Conservation (phyloP, 1,140 invertebrate species). For the Drosophila willistoni region DNA sequence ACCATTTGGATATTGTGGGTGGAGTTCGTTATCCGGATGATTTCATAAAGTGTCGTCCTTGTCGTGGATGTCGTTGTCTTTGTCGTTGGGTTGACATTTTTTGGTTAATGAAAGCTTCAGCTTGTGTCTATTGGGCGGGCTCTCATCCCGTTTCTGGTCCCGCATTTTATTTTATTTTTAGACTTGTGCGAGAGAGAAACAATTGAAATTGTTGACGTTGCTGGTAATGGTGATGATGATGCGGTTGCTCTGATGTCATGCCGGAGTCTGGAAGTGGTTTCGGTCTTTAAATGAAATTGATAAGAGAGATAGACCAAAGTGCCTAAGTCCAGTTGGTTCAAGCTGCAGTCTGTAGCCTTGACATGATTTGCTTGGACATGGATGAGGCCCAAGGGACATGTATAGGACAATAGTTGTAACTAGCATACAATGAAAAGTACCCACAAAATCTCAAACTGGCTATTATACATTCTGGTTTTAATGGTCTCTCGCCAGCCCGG, state of each 20-base stretch:
- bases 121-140: background rate
- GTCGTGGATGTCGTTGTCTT: no score
- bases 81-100: constrained; percentile 30
- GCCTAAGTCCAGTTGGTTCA: background rate
- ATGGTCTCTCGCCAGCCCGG: constrained; percentile 2
- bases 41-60: constrained; percentile 36
- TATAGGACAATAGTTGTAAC: constrained; percentile 5
- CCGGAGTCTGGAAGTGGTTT: constrained; percentile 4
- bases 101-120: constrained; percentile 64
- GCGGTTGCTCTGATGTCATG: constrained; percentile 10
- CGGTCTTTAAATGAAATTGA: constrained; percentile 18
- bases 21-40: constrained; percentile 21
- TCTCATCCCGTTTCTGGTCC: background rate
- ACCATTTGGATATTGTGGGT: background rate
- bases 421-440: background rate
- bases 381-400: constrained; percentile 6
- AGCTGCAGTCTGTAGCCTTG: constrained; percentile 62
- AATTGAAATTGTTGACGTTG: constrained; percentile 8
- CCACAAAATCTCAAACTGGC: background rate
- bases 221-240: background rate
- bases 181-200: constrained; percentile 17
- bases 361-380: constrained; percentile 66
- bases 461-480: background rate
- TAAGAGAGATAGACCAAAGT: background rate
- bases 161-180: constrained; percentile 58